Evolutionary conservation across 2,888 invertebrate species (phyloP).

Genomic region (Peribatodes rhomboidaria): DNA sequence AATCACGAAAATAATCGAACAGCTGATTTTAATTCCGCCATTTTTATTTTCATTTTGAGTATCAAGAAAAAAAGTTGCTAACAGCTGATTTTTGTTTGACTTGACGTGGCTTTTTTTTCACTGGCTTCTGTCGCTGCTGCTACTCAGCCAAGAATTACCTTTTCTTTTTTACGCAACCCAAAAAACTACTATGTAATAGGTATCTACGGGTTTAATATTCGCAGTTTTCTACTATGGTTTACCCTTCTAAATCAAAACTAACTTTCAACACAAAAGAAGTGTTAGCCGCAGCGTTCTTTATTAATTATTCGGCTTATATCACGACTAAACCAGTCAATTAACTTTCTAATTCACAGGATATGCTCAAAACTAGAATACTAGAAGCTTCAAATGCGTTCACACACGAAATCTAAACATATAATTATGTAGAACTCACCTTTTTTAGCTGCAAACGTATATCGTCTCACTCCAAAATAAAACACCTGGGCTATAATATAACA

Average conservation of each 20-base stretch:
- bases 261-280: slow-evolving; percentile 27
- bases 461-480: slow-evolving; percentile 73
- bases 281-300: slow-evolving; percentile 16
- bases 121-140: not conserved
- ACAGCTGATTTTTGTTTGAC: slow-evolving; percentile 34
- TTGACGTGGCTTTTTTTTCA: slow-evolving; percentile 38
- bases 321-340: slow-evolving; percentile 55
- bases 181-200: slow-evolving; percentile 21
- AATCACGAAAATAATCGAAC: slow-evolving; percentile 31
- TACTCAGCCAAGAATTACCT: not conserved
- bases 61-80: slow-evolving; percentile 25
- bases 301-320: slow-evolving; percentile 53
- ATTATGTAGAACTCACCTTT: slow-evolving; percentile 70
- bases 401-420: slow-evolving; percentile 66
- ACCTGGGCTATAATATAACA: slow-evolving; percentile 86
- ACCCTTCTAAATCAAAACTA: slow-evolving; percentile 49
- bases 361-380: slow-evolving; percentile 42
- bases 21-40: slow-evolving; percentile 50
- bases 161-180: slow-evolving; percentile 38
- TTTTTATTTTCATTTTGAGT: slow-evolving; percentile 26
- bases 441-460: slow-evolving; percentile 64
- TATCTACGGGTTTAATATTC: slow-evolving; percentile 22
- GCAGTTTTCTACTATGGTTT: too few species aligned
- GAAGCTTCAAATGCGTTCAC: slow-evolving; percentile 42
- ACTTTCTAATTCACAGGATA: slow-evolving; percentile 66